Conservation (phyloP, 2,888 invertebrate species). For the Diarsia dahlii region DNA sequence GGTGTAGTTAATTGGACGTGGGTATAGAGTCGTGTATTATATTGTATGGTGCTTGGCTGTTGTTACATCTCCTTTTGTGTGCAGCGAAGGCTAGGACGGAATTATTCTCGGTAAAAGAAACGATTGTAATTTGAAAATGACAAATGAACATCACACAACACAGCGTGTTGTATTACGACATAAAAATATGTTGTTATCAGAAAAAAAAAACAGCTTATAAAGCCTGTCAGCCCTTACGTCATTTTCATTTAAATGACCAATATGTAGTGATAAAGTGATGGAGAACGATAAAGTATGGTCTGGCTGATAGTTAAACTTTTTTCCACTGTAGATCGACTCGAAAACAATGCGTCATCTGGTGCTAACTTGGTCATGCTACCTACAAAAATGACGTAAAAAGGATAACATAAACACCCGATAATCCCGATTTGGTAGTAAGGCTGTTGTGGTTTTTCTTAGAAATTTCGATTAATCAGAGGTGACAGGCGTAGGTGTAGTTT, state of each 20-base stretch:
- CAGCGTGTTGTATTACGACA: not conserved
- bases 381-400: constrained; percentile 10
- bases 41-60: constrained; percentile 44
- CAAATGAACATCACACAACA: constrained; percentile 13
- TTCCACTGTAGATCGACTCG: constrained; percentile 11
- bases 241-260: not conserved
- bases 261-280: not conserved
- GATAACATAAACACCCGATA: constrained; percentile 5
- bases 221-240: not conserved
- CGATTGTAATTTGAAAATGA: constrained; percentile 49
- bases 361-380: not conserved
- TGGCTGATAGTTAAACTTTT: constrained; percentile 9
- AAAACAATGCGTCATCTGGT: constrained; percentile 26
- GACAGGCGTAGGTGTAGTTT: constrained; percentile 32
- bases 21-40: constrained; percentile 55
- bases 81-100: constrained; percentile 56
- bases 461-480: constrained; percentile 29
- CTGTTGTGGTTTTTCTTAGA: constrained; percentile 31
- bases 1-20: constrained; percentile 65
- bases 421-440: constrained; percentile 34
- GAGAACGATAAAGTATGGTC: not conserved
- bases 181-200: not conserved
- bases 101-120: constrained; percentile 49
- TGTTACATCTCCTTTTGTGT: constrained; percentile 63
- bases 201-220: not conserved